Percentiles rank a stretch among this genome's conserved stretches.
Evolutionary conservation across 2,113 vertebrate genomes (phyloP).

Genomic region (Abramis brama): DNA sequence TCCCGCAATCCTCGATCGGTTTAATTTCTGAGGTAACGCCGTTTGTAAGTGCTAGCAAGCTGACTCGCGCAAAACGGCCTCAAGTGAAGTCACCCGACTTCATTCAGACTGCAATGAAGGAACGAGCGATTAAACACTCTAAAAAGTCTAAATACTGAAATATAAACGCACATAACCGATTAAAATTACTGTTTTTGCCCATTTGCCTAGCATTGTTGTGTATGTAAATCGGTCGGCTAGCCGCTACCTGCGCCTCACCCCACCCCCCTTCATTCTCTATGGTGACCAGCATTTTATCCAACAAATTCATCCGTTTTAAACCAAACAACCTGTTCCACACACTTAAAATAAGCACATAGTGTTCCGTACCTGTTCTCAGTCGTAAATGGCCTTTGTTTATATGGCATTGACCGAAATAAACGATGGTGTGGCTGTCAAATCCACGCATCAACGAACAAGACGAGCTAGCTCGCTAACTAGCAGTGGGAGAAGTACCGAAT

Average conservation of each 20-base stretch:
- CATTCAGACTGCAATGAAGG: background rate
- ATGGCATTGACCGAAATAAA: slow-evolving; percentile 79
- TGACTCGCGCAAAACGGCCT: slow-evolving; percentile 13
- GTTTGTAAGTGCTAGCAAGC: background rate
- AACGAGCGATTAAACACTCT: background rate
- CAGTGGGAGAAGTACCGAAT: slow-evolving; percentile 74
- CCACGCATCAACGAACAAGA: slow-evolving; percentile 78
- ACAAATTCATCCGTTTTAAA: slow-evolving; percentile 3
- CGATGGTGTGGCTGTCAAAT: slow-evolving; percentile 69
- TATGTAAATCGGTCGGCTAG: slow-evolving; percentile 54
- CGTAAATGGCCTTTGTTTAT: slow-evolving; percentile 71
- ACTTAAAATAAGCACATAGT: background rate
- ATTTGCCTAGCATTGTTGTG: slow-evolving; percentile 43
- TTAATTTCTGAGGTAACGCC: background rate
- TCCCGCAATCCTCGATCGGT: background rate
- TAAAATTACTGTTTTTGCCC: background rate
- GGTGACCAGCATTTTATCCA: slow-evolving; percentile 26
- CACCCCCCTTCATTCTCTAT: slow-evolving; percentile 43
- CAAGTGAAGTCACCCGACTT: background rate
- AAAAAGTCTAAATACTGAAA: background rate
- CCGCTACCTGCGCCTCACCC: slow-evolving; percentile 37
- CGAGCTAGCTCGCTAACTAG: slow-evolving; percentile 76
- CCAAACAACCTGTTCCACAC: background rate
- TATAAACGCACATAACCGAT: background rate
- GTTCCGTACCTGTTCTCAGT: slow-evolving; percentile 74